phyloP scores from a whole-genome alignment of 2,113 vertebrate genomes.

The Casuarius casuarius region DNA sequence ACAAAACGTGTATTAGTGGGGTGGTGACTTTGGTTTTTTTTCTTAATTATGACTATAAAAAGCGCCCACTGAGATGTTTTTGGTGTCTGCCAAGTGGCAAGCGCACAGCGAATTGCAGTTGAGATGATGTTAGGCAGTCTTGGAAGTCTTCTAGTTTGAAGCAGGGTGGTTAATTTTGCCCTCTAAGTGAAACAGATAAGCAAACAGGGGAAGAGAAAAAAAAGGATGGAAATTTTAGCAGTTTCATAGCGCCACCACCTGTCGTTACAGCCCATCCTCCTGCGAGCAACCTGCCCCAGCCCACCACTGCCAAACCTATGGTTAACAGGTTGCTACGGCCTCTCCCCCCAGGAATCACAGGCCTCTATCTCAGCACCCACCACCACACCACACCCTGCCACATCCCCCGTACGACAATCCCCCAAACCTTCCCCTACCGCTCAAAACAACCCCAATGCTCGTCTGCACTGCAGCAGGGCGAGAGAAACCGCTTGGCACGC shows the following conservation, averaged over 20 bases:
- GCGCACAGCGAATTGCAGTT: background rate
- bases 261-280: background rate
- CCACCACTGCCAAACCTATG: too few species aligned
- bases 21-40: background rate
- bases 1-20: conserved; percentile 63
- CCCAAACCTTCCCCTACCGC: too few species aligned
- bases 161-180: background rate
- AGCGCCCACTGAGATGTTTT: background rate
- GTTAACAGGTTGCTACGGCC: too few species aligned
- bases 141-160: background rate
- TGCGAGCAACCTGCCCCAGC: too few species aligned
- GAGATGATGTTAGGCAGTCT: background rate
- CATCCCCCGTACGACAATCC: too few species aligned
- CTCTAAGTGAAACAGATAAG: background rate
- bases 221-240: background rate
- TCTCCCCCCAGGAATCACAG: too few species aligned
- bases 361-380: too few species aligned
- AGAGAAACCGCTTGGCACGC: too few species aligned
- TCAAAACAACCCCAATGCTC: too few species aligned
- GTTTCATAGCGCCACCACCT: background rate
- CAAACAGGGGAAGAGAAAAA: background rate
- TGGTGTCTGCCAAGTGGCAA: background rate
- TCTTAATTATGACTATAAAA: conserved; percentile 2
- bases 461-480: too few species aligned
- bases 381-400: too few species aligned